Base-by-base conservation (phyloP, 2,113 vertebrate species). In the Myodes glareolus region DNA sequence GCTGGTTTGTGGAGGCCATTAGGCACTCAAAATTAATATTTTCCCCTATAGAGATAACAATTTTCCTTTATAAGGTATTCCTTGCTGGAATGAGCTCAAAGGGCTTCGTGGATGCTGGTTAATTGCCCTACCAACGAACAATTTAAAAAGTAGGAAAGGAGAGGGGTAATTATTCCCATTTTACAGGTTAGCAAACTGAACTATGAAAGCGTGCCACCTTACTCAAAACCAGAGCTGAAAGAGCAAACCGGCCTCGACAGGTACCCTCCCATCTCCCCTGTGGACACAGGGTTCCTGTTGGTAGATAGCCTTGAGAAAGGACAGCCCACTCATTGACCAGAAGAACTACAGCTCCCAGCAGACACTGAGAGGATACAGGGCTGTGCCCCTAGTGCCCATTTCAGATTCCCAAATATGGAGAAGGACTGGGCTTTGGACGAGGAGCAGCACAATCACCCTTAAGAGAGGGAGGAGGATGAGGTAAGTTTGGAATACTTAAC, bases 341-440 rank as follows among this genome's bases (percentile, higher is more conserved):
- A 25, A 85, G 68, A 93, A 98, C 97, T 97, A 97, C 97, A 97
- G 88, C 72, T 98, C 96, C 98, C 98, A 67, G 95, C 76, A 96
- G 92, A 78, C 96, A 76, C 45, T 0, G 7, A 58, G 88, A 76
- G 36, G 81, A 93, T 78, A 78, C 4, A 67, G 8, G 90, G 91
- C 93, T 13, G 55, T 95, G 93, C 65, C 93, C 76, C 72, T 72
- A 42, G 55, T 91, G 97, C 96, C 96, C 88, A 50, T 95, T 97
- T 98, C 96, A 98, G 96, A 98, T 99, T 98, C 98, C 98, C 98
- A 98, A 99, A 99, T 98, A 98, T 98, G 98, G 98, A 98, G 95
- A 97, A 97, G 95, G 93, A 98, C 98, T 98, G 96, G 96, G 93
- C 94, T 98, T 98, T 98, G 98, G 97, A 98, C 97, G 81, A 98